These are phyloP conservation scores for Drosophila sechellia DNA, from an alignment of 1,140 invertebrate species.

Conservation along the genomic window DNA sequence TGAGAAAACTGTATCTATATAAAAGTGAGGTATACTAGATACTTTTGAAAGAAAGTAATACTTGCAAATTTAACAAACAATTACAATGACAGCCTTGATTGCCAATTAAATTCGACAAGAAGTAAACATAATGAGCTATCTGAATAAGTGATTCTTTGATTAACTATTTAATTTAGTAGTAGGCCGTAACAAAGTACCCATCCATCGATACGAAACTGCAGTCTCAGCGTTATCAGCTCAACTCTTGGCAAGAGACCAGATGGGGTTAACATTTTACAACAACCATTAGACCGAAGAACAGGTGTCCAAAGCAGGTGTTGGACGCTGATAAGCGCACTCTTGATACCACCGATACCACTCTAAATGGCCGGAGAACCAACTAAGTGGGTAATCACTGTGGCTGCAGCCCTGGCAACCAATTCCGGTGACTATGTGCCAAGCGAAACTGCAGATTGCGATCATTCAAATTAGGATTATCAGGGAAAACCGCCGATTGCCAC, in stretches of 20 bases:
- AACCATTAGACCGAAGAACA: slow-evolving; percentile 56
- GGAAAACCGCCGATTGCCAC: slow-evolving; percentile 31
- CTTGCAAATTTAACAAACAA: no score
- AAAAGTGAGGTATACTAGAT: no score
- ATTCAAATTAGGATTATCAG: slow-evolving; percentile 30
- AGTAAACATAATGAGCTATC: not conserved
- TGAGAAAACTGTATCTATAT: no score
- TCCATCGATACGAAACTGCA: slow-evolving; percentile 1
- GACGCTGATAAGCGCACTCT: slow-evolving; percentile 51
- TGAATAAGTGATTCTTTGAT: slow-evolving; percentile 24
- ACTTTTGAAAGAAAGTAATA: no score
- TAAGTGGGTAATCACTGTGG: slow-evolving; percentile 38
- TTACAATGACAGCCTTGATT: not conserved
- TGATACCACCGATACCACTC: slow-evolving; percentile 24
- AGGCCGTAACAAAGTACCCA: not conserved
- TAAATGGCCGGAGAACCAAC: slow-evolving; percentile 21
- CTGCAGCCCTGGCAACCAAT: slow-evolving; percentile 46
- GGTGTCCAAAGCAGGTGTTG: slow-evolving; percentile 70
- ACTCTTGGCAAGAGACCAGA: slow-evolving; percentile 12
- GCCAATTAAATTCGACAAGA: not conserved
- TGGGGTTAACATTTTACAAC: slow-evolving; percentile 62
- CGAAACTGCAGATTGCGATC: slow-evolving; percentile 10
- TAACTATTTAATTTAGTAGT: not conserved
- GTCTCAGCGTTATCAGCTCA: slow-evolving; percentile 28
- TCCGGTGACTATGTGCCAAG: slow-evolving; percentile 10